Evolutionary conservation across 2,113 vertebrate species (phyloP).

Genomic region (Micromys minutus): DNA sequence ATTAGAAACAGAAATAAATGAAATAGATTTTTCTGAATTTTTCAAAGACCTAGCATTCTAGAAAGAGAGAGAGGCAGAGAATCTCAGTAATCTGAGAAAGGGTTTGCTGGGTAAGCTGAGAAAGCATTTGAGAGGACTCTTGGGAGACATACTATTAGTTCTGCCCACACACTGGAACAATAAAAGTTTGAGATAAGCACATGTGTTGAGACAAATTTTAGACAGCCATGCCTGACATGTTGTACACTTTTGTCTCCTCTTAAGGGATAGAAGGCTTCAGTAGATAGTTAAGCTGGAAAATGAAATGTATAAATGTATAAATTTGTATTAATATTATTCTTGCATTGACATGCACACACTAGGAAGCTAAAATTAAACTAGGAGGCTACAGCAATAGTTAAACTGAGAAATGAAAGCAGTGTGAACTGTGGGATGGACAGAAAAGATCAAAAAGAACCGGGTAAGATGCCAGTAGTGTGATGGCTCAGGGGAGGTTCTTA

Average conservation of each 20-base stretch:
- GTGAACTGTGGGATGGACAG: neutral
- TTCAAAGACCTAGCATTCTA: conserved; percentile 1
- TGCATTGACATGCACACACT: neutral
- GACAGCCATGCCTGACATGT: neutral
- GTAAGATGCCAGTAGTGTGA: neutral
- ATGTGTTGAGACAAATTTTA: neutral
- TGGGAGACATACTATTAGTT: neutral
- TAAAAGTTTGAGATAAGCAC: neutral
- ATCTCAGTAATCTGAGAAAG: neutral
- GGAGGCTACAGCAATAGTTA: no score
- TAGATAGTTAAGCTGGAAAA: neutral
- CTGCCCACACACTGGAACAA: neutral
- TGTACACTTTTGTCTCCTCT: neutral
- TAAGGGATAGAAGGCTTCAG: neutral
- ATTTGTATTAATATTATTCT: neutral
- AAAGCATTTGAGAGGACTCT: fast-evolving
- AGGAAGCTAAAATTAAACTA: neutral
- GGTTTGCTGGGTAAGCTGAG: neutral
- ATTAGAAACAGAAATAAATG: conserved; percentile 44
- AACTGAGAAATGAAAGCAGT: neutral
- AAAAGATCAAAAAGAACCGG: neutral
- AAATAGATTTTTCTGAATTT: neutral
- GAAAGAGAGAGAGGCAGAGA: neutral
- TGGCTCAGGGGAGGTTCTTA: neutral
- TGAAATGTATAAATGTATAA: neutral